Conservation (phyloP, 2,797 vertebrate genomes). For the Falco novaeseelandiae region DNA sequence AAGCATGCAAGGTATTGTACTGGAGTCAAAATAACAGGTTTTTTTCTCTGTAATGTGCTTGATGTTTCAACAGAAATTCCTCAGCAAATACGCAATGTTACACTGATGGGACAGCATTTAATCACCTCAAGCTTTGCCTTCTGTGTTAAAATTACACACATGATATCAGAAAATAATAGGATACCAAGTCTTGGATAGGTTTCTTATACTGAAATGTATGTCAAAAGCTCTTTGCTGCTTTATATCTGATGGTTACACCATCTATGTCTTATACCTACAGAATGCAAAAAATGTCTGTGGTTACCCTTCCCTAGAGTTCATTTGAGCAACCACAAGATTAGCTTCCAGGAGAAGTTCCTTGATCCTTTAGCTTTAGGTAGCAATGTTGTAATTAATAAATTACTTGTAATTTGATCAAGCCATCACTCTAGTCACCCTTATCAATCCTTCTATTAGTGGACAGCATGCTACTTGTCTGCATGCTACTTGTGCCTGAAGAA, state of each 20-base stretch:
- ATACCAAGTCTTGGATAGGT: neutral
- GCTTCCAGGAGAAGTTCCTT: neutral
- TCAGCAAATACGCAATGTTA: neutral
- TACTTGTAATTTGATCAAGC: neutral
- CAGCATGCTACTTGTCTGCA: neutral
- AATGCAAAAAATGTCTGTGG: neutral
- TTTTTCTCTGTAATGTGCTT: neutral
- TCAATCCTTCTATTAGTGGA: neutral
- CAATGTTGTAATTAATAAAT: neutral
- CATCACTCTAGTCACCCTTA: neutral
- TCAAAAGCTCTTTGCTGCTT: neutral
- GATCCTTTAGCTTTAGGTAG: neutral
- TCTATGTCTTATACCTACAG: neutral
- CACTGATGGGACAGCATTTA: neutral
- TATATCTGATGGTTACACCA: neutral
- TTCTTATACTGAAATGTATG: neutral
- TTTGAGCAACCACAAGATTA: neutral
- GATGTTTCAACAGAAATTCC: neutral
- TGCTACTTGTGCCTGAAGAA: neutral
- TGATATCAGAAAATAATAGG: neutral
- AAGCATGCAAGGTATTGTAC: neutral
- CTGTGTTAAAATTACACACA: neutral
- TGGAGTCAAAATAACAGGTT: neutral
- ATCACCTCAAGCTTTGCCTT: neutral
- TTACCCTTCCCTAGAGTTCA: neutral